Conservation (phyloP, 2,888 invertebrate genomes). For the Acanthopleura granulata region DNA sequence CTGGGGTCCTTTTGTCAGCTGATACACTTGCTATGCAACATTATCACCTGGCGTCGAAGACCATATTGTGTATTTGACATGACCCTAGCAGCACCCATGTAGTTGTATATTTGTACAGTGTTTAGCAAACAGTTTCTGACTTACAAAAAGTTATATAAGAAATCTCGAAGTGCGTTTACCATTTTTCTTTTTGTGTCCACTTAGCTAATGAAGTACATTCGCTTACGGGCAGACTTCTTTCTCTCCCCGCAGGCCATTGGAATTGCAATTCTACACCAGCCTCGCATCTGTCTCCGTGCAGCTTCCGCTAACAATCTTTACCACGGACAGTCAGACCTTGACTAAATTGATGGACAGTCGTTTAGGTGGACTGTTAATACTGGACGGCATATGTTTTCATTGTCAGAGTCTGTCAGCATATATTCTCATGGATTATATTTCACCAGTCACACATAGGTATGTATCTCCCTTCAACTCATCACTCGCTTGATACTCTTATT, state of each 20-base stretch:
- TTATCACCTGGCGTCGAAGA: too few relatives aligned
- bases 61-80: too few relatives aligned
- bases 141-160: too few relatives aligned
- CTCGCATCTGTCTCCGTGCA: conserved; percentile 81
- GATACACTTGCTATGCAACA: too few relatives aligned
- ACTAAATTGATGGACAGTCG: conserved; percentile 70
- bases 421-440: conserved; percentile 84
- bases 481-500: too few relatives aligned
- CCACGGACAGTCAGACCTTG: conserved; percentile 76
- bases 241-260: conserved; percentile 76
- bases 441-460: conserved; percentile 80
- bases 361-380: conserved; percentile 75
- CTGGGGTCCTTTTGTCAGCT: too few relatives aligned
- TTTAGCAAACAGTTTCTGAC: too few relatives aligned
- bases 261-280: conserved; percentile 84
- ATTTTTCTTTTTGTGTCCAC: too few relatives aligned
- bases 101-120: too few relatives aligned
- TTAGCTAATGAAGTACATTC: too few relatives aligned
- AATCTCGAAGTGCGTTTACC: too few relatives aligned
- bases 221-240: not conserved
- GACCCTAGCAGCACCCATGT: too few relatives aligned
- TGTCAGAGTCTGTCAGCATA: conserved; percentile 85
- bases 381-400: conserved; percentile 84
- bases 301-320: conserved; percentile 78
- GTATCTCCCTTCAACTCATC: conserved; percentile 23